phyloP scores from a whole-genome alignment of 2,888 invertebrate genomes.

The Micoletzkya japonica region DNA sequence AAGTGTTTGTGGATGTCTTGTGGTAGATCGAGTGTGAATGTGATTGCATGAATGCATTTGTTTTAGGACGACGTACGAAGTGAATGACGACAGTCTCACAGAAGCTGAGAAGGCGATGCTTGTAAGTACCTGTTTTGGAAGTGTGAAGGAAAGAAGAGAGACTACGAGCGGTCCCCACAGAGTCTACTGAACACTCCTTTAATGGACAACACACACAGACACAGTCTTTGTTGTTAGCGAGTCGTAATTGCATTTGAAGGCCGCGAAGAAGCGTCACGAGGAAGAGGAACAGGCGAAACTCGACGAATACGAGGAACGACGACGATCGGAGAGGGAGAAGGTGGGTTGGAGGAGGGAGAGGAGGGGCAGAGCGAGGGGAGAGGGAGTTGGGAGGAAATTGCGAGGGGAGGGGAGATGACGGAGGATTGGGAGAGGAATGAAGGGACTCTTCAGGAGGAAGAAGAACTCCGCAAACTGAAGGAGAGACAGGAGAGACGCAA shows the following conservation, averaged over 20 bases:
- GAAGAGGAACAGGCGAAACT: slow-evolving; percentile 68
- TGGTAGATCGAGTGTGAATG: no score
- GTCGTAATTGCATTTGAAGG: slow-evolving; percentile 33
- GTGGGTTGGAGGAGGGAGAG: slow-evolving; percentile 56
- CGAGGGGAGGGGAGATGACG: slow-evolving; percentile 57
- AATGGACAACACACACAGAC: no score
- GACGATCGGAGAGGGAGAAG: slow-evolving; percentile 55
- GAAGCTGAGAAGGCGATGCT: slow-evolving; percentile 29
- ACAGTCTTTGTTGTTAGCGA: no score
- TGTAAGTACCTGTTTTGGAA: slow-evolving; percentile 1
- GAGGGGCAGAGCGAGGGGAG: slow-evolving; percentile 36
- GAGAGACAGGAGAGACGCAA: slow-evolving; percentile 24
- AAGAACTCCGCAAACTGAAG: slow-evolving; percentile 28
- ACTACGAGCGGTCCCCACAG: no score
- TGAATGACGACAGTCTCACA: slow-evolving; percentile 9
- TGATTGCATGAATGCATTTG: no score
- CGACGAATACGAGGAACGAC: slow-evolving; percentile 74
- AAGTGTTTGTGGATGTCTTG: no score
- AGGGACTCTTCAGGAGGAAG: slow-evolving; percentile 15
- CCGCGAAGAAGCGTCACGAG: slow-evolving; percentile 62
- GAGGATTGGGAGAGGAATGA: slow-evolving; percentile 30
- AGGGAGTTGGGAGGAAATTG: no score
- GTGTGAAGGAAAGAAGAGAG: no score
- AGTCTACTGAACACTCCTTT: no score
- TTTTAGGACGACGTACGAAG: slow-evolving; percentile 19